Base-by-base conservation (phyloP, 1,140 invertebrate genomes). In the Globodera ellingtonae region DNA sequence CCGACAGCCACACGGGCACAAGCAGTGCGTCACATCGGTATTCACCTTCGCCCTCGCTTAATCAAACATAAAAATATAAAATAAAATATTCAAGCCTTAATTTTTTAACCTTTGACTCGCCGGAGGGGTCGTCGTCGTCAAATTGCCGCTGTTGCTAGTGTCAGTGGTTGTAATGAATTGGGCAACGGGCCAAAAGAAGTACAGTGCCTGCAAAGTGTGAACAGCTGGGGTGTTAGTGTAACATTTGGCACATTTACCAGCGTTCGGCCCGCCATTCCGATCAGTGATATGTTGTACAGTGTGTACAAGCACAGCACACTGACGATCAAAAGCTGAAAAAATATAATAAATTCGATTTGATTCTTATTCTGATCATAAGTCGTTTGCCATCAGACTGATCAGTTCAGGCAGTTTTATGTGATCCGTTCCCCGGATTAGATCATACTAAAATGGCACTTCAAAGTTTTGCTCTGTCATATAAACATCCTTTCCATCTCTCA, bases 261-360 rank as follows among this genome's bases (percentile, higher is more conserved):
- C 35, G 47, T 24, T 52, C 74, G 74, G 46, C 46, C 59, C 9
- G 18, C 46, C 13, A 47, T 75, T 24, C 13, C n/a, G 52, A 75
- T 52, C 46, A 65, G 74, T 44, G 74, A 10, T 24, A 66, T 56
- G 6, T 13, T 44, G 56, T 75, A 66, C 9, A 75, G 24, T 48
- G 52, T 46, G 18, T 75, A 75, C 6, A 75, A 4, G 7, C n/a
- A 21, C n/a, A 75, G 56, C 0, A 75, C 66, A 24, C 6, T 75
- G 6, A 9, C n/a, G 47, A 75, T 65, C 8, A 75, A n/a, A 3
- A 75, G 48, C 74, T 75, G 46, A 62, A 75, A 62, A 21, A 73
- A 7, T 7, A 9, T 10, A 35, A 2, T 35, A 35, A 35, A 35
- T 35, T 35, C 35, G 35, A 35, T 35, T 35, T 35, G 35, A 35